Evolutionary conservation across 2,888 invertebrate species (phyloP), one percentile per base, ranked within the genome.

Genomic region (Trissonchulus sp.): DNA sequence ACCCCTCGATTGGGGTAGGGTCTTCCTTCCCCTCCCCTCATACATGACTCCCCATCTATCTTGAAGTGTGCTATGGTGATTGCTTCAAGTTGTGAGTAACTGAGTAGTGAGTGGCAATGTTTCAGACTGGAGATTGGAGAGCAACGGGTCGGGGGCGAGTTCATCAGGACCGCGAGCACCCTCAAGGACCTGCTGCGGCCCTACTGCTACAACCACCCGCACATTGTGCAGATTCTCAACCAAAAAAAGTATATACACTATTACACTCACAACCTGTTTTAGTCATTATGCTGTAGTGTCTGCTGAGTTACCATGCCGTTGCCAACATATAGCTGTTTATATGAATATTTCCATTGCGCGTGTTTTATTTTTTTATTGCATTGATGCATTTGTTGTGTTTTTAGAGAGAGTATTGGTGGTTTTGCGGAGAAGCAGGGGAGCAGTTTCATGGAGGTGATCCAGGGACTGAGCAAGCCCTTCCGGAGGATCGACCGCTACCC

Each of bases 401-500:
- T 60, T 72, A 93, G 93, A 84, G 92, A 93, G 85, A 91, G 91
- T 80, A 87, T 94, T 76, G 91, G 91, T 79, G 90, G 90, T 78
- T 92, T 91, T 88, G 93, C 95, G 91, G 94, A 95, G 84, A 90
- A 90, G 65, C 90, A 91, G 79, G 93, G 93, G 75, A 93, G 93
- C 0, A 94, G 95, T 23, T 89, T 95, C 76, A 88, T 97, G 81
- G 92, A 93, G 8, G 87, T 98, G 77, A 95, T 97, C 0, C 92
- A 94, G 23, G 93, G 94, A 18, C 88, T 99, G 63, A 96, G 96
- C 76, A 93, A 94, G 86, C 96, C 98, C 0, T 97, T 99, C 86
- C 90, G 97, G 63, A 89, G 97, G 68, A 87, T 98, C 76, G 95
- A 96, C 82, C 95, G 94, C 85, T 99, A 98, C 86, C 92, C 94